These are phyloP conservation scores for Burhinus bistriatus DNA, from an alignment of 2,113 vertebrate species.

Conservation along the genomic window DNA sequence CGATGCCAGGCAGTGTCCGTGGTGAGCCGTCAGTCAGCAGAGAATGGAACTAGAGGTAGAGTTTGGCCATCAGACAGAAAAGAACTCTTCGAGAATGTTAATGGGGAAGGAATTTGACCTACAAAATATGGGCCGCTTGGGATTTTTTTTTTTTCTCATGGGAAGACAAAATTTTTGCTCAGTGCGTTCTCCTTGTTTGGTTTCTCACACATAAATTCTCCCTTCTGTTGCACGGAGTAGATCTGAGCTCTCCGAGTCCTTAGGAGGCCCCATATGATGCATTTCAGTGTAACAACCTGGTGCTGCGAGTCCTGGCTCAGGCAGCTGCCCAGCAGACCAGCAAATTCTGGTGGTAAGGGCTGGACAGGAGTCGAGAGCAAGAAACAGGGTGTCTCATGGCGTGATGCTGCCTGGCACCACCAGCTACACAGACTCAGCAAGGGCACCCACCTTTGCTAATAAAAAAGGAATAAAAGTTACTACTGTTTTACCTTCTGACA, in stretches of 20 bases:
- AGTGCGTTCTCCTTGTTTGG: background rate
- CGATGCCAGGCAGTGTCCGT: background rate
- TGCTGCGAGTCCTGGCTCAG: background rate
- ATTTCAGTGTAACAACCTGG: background rate
- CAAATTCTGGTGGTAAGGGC: background rate
- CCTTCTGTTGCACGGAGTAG: background rate
- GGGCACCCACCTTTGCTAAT: background rate
- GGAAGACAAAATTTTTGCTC: background rate
- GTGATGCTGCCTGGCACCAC: background rate
- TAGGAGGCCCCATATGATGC: accelerated
- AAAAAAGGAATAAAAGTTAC: background rate
- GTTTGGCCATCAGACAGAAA: background rate
- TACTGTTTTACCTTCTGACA: background rate
- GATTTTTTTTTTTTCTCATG: background rate
- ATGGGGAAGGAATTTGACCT: background rate
- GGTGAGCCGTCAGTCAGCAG: background rate
- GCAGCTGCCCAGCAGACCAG: background rate
- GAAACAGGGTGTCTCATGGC: accelerated
- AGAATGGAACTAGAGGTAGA: background rate
- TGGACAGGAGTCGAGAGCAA: background rate
- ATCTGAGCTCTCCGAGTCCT: background rate
- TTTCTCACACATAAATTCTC: background rate
- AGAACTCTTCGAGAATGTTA: background rate
- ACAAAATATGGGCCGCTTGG: background rate
- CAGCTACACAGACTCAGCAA: background rate